Evolutionary conservation across 1,140 invertebrate species (phyloP).

Genomic region (Arctopsyche grandis): DNA sequence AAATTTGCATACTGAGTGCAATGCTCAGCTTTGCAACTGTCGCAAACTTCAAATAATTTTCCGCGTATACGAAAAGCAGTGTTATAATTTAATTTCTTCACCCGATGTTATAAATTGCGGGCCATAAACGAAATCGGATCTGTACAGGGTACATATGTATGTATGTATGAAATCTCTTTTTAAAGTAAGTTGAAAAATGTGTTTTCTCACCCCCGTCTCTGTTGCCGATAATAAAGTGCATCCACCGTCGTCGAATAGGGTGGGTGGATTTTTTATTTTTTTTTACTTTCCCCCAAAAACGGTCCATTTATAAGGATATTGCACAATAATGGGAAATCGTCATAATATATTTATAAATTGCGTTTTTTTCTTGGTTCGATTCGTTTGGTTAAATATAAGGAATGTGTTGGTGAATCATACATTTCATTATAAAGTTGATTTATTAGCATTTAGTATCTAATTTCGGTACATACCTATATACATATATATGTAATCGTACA

Average conservation of each 20-base stretch:
- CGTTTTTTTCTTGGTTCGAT: slow-evolving; percentile 18
- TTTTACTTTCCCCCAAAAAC: slow-evolving; percentile 40
- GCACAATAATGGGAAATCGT: slow-evolving; percentile 52
- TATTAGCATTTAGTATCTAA: no score
- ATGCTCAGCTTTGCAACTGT: no score
- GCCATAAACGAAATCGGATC: slow-evolving; percentile 12
- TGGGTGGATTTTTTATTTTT: slow-evolving; percentile 46
- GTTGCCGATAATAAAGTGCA: slow-evolving; percentile 35
- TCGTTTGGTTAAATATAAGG: no score
- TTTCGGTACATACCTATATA: not conserved
- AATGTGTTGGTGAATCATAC: no score
- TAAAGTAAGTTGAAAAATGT: slow-evolving; percentile 53
- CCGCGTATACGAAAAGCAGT: no score
- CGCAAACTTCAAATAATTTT: no score
- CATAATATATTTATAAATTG: slow-evolving; percentile 54
- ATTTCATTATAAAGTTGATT: no score
- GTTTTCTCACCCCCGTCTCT: slow-evolving; percentile 45
- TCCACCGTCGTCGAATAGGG: slow-evolving; percentile 38
- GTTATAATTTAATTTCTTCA: not conserved
- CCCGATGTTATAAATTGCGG: slow-evolving; percentile 16
- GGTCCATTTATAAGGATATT: slow-evolving; percentile 45
- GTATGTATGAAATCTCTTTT: slow-evolving; percentile 40
- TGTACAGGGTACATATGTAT: not conserved
- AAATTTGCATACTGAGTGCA: slow-evolving; percentile 13
- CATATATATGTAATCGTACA: not conserved